A percentile compares a stretch with the other conserved stretches of the same genome.
Evolutionary conservation across 2,113 vertebrate species (phyloP).

Genomic region (Uropsilus gracilis): DNA sequence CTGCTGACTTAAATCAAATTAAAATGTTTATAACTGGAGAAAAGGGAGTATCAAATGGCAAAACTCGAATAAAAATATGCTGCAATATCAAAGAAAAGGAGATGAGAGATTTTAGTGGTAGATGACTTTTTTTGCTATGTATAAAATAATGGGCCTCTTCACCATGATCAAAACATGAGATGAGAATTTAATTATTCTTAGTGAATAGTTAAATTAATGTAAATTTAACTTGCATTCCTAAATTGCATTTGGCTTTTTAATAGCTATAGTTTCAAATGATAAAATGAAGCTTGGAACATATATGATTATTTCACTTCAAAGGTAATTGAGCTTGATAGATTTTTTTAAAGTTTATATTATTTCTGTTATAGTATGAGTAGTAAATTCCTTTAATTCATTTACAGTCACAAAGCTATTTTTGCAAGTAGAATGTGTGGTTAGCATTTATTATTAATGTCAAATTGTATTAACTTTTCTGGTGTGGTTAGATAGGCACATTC

Average conservation of each 20-base stretch:
- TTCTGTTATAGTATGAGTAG: conserved; percentile 44
- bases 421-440: conserved; percentile 8
- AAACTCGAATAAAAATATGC: background rate
- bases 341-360: conserved; percentile 57
- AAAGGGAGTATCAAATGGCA: conserved; percentile 40
- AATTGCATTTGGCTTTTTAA: conserved; percentile 33
- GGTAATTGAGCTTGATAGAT: conserved; percentile 54
- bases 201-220: conserved; percentile 29
- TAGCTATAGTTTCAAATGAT: background rate
- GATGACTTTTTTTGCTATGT: background rate
- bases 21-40: conserved; percentile 41
- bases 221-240: conserved; percentile 40
- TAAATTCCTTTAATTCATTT: conserved; percentile 53
- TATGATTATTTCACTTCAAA: conserved; percentile 59
- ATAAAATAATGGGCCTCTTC: conserved; percentile 57
- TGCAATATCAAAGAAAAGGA: conserved; percentile 12
- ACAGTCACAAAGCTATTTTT: conserved; percentile 55
- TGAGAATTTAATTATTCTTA: conserved; percentile 29
- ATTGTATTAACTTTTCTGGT: conserved; percentile 54
- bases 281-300: background rate
- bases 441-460: conserved; percentile 60
- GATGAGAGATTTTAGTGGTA: conserved; percentile 41
- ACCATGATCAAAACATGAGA: conserved; percentile 19
- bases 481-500: conserved; percentile 46
- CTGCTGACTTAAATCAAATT: conserved; percentile 65